Conservation (phyloP, 2,113 vertebrate genomes). For the Coptodon bakossiorum region DNA sequence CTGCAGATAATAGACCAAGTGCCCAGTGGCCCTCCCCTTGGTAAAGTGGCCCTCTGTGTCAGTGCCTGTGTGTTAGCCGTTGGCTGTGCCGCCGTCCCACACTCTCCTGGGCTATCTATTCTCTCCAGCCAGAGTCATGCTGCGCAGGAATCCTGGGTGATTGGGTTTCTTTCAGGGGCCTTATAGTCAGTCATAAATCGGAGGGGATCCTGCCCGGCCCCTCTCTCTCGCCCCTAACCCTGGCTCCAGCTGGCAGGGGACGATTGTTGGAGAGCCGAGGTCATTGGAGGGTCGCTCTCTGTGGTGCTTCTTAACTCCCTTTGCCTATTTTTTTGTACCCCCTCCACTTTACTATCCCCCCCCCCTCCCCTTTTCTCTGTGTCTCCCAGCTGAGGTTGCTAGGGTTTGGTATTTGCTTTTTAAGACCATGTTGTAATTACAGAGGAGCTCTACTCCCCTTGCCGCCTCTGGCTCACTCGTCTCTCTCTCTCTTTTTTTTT, state of each 20-base stretch:
- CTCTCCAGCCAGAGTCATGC: constrained; percentile 66
- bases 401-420: constrained; percentile 79
- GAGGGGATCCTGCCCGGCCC: constrained; percentile 70
- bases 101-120: constrained; percentile 65
- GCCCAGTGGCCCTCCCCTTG: constrained; percentile 57
- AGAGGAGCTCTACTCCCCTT: constrained; percentile 67
- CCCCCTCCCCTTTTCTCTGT: constrained; percentile 28
- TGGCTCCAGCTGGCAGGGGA: constrained; percentile 73
- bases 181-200: constrained; percentile 75
- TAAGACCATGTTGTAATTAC: constrained; percentile 78
- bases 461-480: constrained; percentile 43
- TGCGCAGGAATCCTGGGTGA: constrained; percentile 75
- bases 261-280: constrained; percentile 69
- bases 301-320: constrained; percentile 64
- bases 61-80: constrained; percentile 38
- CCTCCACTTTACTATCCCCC: constrained; percentile 12
- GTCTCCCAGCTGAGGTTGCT: constrained; percentile 72
- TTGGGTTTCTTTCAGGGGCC: constrained; percentile 74
- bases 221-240: constrained; percentile 68
- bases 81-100: constrained; percentile 53
- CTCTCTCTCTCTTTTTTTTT: constrained; percentile 11
- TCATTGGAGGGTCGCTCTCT: constrained; percentile 71
- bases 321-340: constrained; percentile 48
- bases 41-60: constrained; percentile 62
- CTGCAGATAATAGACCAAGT: constrained; percentile 57